A percentile compares a stretch with the other conserved stretches of the same genome.
phyloP scores from a whole-genome alignment of 2,113 vertebrate genomes.

The Grus americana region DNA sequence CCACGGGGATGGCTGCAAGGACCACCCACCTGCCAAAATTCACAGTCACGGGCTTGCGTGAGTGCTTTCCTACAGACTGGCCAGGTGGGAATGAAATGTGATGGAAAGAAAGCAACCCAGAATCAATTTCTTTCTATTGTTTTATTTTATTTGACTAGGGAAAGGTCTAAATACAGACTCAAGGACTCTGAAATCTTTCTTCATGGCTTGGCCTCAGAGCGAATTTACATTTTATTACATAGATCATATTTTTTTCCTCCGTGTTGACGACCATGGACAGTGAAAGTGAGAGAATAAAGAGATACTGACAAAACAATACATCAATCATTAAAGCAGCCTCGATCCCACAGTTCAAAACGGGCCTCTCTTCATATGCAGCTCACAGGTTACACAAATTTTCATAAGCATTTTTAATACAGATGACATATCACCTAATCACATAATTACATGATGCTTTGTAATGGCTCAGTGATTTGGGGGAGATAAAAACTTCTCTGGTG shows the following conservation, averaged over 20 bases:
- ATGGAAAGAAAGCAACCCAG: not conserved
- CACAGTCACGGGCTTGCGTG: rapidly evolving
- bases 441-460: constrained; percentile 42
- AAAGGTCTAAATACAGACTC: not conserved
- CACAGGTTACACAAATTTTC: not conserved
- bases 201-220: not conserved
- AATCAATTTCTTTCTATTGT: not conserved
- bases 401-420: constrained; percentile 17
- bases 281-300: not conserved
- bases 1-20: not conserved
- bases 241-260: not conserved
- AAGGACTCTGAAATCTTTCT: constrained; percentile 12
- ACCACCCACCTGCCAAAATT: not conserved
- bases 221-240: constrained; percentile 26
- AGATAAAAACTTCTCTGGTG: constrained; percentile 58
- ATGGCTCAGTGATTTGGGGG: constrained; percentile 49
- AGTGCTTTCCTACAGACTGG: not conserved
- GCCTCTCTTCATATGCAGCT: not conserved
- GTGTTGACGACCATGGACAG: not conserved
- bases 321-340: not conserved
- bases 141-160: not conserved
- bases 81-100: not conserved
- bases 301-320: not conserved
- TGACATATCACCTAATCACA: constrained; percentile 31
- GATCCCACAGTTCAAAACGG: not conserved